Evolutionary conservation across 2,797 vertebrate species (phyloP).

Genomic region (Thaleichthys pacificus): DNA sequence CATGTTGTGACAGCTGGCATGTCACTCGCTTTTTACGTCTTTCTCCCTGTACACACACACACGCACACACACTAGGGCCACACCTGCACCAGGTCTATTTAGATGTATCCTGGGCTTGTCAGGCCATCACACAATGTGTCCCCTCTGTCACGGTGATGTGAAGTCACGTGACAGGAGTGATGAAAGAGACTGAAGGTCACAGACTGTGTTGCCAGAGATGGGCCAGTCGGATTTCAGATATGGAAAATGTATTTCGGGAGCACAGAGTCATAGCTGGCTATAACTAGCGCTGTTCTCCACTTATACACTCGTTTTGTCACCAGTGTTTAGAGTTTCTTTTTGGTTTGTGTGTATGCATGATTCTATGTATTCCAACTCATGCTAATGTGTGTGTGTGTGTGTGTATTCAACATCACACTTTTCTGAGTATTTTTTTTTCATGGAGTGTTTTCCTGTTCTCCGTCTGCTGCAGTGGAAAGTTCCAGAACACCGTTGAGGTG

Average conservation of each 20-base stretch:
- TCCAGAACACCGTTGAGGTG: no score
- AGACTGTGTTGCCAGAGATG: not conserved
- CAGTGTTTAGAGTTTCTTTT: not conserved
- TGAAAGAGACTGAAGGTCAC: slow-evolving; percentile 6
- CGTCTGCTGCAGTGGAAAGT: no score
- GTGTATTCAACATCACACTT: not conserved
- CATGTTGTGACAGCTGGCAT: slow-evolving; percentile 61
- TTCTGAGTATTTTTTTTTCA: not conserved
- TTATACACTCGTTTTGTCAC: no score
- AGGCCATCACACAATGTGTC: not conserved
- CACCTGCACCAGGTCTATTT: not conserved
- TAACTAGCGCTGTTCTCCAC: not conserved
- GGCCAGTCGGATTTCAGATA: not conserved
- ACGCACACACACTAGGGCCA: slow-evolving; percentile 12
- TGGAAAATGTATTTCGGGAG: not conserved
- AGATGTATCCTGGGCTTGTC: not conserved
- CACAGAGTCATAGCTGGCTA: not conserved
- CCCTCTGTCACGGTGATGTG: not conserved
- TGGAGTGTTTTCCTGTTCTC: not conserved
- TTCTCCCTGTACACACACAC: slow-evolving; percentile 16
- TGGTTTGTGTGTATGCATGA: not conserved
- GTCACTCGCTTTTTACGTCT: slow-evolving; percentile 35
- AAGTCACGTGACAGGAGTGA: not conserved
- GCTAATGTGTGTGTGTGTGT: not conserved
- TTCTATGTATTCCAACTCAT: not conserved